Conservation (phyloP, 2,888 invertebrate genomes). For the Entomobrya multifasciata region DNA sequence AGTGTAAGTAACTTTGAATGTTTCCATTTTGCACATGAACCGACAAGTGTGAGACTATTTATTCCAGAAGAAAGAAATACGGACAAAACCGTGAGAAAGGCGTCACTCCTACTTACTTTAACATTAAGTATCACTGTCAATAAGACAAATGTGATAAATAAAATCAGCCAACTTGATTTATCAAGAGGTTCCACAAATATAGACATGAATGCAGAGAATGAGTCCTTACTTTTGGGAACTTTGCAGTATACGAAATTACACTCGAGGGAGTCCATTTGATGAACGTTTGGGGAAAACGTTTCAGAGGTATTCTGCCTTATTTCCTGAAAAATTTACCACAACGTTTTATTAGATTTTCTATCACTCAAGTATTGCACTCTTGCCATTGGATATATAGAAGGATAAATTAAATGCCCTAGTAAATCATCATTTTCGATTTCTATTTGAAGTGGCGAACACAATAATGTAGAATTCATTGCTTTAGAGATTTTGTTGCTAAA, state of each 20-base stretch:
- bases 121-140: too few relatives aligned
- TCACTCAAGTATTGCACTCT: neutral
- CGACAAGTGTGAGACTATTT: too few relatives aligned
- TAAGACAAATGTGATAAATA: neutral
- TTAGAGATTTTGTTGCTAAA: neutral
- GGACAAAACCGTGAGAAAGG: too few relatives aligned
- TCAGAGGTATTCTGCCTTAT: neutral
- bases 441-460: too few relatives aligned
- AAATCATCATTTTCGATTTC: neutral
- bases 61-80: too few relatives aligned
- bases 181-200: neutral
- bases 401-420: neutral
- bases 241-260: constrained; percentile 1
- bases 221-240: neutral
- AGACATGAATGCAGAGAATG: neutral
- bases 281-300: neutral
- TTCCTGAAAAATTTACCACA: neutral
- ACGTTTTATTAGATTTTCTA: neutral
- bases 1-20: too few relatives aligned
- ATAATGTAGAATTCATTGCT: neutral
- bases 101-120: too few relatives aligned
- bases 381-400: neutral
- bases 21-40: too few relatives aligned
- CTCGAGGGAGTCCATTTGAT: neutral
- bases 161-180: neutral